These are phyloP conservation scores for Elmis aenea DNA, from an alignment of 2,888 invertebrate species.

Conservation along the genomic window DNA sequence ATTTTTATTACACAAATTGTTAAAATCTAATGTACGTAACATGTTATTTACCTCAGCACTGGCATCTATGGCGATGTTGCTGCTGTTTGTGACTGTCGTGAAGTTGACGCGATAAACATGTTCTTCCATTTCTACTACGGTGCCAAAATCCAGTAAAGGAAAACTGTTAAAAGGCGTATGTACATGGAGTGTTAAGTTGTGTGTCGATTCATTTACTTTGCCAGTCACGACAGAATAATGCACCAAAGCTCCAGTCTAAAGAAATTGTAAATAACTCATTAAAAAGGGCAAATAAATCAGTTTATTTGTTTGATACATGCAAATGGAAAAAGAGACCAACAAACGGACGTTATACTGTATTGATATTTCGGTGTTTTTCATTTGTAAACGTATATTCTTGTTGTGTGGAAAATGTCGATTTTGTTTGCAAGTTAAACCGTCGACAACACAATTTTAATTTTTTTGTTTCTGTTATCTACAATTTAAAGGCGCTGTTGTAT, in stretches of 20 bases:
- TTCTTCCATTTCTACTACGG: slow-evolving; percentile 48
- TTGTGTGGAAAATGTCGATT: no score
- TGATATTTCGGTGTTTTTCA: no score
- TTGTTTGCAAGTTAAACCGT: no score
- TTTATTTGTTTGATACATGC: no score
- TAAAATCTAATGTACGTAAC: slow-evolving; percentile 28
- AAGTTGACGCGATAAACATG: slow-evolving; percentile 51
- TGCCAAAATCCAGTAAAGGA: slow-evolving; percentile 47
- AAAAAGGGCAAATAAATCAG: no score
- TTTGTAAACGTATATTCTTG: no score
- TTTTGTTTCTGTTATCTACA: no score
- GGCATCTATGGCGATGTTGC: slow-evolving; percentile 50
- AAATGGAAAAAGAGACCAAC: no score
- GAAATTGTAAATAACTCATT: no score
- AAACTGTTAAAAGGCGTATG: slow-evolving; percentile 54
- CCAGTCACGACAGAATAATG: slow-evolving; percentile 50
- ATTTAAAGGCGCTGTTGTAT: no score
- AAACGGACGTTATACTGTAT: no score
- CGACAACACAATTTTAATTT: no score
- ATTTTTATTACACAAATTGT: slow-evolving; percentile 5
- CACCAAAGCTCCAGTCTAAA: slow-evolving; percentile 47
- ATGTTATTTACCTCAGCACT: slow-evolving; percentile 50
- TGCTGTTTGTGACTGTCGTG: slow-evolving; percentile 48
- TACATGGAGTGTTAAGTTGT: slow-evolving; percentile 49
- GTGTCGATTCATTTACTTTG: slow-evolving; percentile 37